Evolutionary conservation across 2,113 vertebrate species (phyloP).

Genomic region (Apteryx owenii): DNA sequence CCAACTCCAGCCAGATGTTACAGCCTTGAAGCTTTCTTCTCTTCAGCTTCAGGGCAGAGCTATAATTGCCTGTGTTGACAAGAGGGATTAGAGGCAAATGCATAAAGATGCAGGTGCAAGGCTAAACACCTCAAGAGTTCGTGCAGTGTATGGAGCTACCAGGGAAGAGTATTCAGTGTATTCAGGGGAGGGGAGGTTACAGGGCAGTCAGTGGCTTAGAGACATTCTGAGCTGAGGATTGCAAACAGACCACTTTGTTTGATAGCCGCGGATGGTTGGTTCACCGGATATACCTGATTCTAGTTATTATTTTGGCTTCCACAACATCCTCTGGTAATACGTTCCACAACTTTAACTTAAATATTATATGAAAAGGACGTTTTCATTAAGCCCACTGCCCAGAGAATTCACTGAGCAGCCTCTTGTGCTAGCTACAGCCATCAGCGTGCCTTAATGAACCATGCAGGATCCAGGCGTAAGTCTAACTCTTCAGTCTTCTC

Average conservation of each 20-base stretch:
- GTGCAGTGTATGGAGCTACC: background rate
- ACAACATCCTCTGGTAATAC: background rate
- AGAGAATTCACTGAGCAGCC: background rate
- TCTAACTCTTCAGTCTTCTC: background rate
- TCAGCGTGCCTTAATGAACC: background rate
- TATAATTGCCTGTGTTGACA: background rate
- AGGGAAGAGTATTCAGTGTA: background rate
- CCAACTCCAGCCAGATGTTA: background rate
- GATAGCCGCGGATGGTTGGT: background rate
- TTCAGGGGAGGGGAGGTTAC: background rate
- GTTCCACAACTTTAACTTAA: background rate
- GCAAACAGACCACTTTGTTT: fast-evolving
- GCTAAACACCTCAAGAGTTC: background rate
- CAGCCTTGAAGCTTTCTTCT: background rate
- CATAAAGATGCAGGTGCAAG: too few relatives aligned
- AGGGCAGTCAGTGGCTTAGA: background rate
- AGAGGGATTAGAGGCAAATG: background rate
- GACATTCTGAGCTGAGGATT: background rate
- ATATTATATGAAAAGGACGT: background rate
- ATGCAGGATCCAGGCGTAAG: background rate
- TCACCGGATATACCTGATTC: background rate
- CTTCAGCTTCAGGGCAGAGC: background rate
- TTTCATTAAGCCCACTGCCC: background rate
- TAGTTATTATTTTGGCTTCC: background rate
- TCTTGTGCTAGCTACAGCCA: background rate